Conservation (phyloP, 2,888 invertebrate genomes). For the Latheticus oryzae region DNA sequence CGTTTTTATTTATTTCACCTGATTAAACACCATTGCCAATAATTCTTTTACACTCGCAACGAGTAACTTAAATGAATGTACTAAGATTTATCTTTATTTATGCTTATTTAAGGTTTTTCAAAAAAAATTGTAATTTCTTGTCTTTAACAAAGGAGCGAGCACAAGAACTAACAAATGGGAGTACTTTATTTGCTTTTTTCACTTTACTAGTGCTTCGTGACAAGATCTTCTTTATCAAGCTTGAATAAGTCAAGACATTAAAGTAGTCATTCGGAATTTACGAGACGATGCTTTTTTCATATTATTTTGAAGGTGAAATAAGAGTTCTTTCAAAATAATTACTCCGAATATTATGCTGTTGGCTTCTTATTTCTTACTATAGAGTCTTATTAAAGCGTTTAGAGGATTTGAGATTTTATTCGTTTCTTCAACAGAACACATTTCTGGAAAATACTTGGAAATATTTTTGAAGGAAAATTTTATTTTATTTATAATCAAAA, state of each 20-base stretch:
- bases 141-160: conserved; percentile 2
- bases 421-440: no score
- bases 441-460: no score
- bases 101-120: conserved; percentile 4
- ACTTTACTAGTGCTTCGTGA: conserved; percentile 8
- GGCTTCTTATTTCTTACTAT: no score
- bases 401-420: no score
- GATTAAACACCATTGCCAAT: conserved; percentile 14
- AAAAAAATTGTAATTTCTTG: conserved; percentile 8
- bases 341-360: no score
- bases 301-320: conserved; percentile 3
- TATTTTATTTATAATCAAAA: no score
- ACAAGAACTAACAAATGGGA: conserved; percentile 9
- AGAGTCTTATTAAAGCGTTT: no score
- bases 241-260: conserved; percentile 10
- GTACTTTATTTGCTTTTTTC: conserved; percentile 17
- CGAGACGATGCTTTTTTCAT: conserved; percentile 8
- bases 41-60: conserved; percentile 2
- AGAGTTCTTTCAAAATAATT: no score
- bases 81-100: conserved; percentile 16
- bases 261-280: conserved; percentile 16
- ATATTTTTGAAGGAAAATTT: no score
- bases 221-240: conserved; percentile 20
- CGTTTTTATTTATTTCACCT: conserved; percentile 20
- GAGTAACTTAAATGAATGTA: background rate